Evolutionary conservation across 2,888 invertebrate species (phyloP), one percentile per base, ranked within the genome.

Genomic region (Campoplex capitator): DNA sequence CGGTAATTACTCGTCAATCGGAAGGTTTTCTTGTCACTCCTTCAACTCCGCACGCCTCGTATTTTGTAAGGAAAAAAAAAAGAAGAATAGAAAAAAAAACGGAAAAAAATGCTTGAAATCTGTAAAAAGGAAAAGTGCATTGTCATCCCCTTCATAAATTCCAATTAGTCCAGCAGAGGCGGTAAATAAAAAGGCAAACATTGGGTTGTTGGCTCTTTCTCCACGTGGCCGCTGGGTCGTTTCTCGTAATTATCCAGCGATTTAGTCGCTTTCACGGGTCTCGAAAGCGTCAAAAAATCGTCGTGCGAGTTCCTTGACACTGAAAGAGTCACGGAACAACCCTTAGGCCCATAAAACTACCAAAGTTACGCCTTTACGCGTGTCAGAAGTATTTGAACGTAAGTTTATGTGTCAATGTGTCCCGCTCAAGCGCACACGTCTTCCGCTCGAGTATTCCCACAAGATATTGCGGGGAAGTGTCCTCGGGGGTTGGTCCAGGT

Each of bases 401-500:
- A 70, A 23, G 45, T 28, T 32, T 23, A 28, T 58, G 42, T 51
- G 70, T 73, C 45, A 3, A 68, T 83, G 45, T 56, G 16, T 54
- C 48, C 70, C 74, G 67, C 35, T 67, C 68, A 70, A 51, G 73
- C 51, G 80, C 70, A 80, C 86, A 56, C 77, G 58, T 81, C 84
- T 84, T 82, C 78, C 80, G 83, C 80, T 84, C 78, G 75, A 76
- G 78, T 78, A 88, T 88, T 88, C 88, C 84, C 88, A 88, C 88
- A 88, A 88, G 88, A 87, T 87, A 82, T 79, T 79, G 56, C 62
- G 48, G 4, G 51, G 70, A 76, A 42, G 82, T 62, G 11, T 68
- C 70, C 56, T 79, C 62, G 75, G 68, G 82, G 81, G 54, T 75
- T 76, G 84, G 86, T 88, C 88, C 91, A 91, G 90, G 89, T 91